phyloP scores from a whole-genome alignment of 2,888 invertebrate species.

The Diarsia mendica region DNA sequence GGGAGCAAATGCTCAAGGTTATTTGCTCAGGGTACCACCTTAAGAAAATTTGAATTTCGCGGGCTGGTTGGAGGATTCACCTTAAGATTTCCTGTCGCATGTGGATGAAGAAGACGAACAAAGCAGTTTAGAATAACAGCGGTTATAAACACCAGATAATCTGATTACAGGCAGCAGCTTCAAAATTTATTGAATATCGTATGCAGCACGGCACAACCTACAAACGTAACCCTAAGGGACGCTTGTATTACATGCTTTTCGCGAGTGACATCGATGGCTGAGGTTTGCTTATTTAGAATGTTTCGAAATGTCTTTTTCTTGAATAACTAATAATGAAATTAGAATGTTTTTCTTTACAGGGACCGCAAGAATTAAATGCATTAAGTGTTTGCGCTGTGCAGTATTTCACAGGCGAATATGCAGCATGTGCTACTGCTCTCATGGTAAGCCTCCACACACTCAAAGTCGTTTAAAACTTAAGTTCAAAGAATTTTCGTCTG shows the following conservation, averaged over 20 bases:
- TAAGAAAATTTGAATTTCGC: no score
- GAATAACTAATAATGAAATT: neutral
- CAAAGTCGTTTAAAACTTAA: neutral
- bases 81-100: neutral
- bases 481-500: neutral
- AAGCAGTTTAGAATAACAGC: neutral
- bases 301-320: neutral
- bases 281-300: conserved; percentile 71
- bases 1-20: no score
- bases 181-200: conserved; percentile 91
- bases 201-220: conserved; percentile 92
- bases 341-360: conserved; percentile 73
- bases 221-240: conserved; percentile 89
- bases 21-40: no score
- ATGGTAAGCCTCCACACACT: conserved; percentile 79
- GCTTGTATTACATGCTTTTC: conserved; percentile 92
- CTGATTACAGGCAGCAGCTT: conserved; percentile 76
- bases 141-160: neutral
- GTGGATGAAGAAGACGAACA: neutral
- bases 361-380: conserved; percentile 88
- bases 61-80: no score
- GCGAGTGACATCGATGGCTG: conserved; percentile 87
- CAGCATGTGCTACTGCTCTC: conserved; percentile 86
- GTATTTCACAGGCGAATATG: conserved; percentile 89
- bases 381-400: conserved; percentile 89